Conservation (phyloP, 2,888 invertebrate species). For the Sialis fuliginosa region DNA sequence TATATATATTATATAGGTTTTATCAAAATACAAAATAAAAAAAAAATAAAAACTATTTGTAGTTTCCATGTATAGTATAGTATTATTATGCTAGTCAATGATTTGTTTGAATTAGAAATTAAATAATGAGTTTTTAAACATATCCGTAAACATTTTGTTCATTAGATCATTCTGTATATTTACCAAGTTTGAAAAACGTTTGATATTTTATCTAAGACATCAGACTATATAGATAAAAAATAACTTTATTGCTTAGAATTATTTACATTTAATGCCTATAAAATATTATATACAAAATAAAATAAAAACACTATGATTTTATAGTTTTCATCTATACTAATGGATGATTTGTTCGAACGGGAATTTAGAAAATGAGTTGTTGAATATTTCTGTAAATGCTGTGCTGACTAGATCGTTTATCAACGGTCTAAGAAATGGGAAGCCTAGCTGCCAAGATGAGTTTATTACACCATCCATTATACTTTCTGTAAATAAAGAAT, state of each 20-base stretch:
- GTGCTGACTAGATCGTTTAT: constrained; percentile 71
- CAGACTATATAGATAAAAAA: too few species aligned
- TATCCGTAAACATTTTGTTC: too few species aligned
- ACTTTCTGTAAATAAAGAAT: constrained; percentile 31
- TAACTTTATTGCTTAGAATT: not conserved
- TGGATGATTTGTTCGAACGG: constrained; percentile 45
- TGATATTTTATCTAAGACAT: too few species aligned
- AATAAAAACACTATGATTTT: not conserved
- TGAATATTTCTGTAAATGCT: constrained; percentile 70
- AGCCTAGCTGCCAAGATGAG: constrained; percentile 63
- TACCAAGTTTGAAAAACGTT: too few species aligned
- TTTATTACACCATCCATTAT: constrained; percentile 63
- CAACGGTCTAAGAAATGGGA: constrained; percentile 52
- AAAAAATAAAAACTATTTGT: too few species aligned
- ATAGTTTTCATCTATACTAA: not conserved
- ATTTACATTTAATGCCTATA: not conserved
- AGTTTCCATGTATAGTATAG: too few species aligned
- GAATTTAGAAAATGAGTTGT: constrained; percentile 53
- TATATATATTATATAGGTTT: too few species aligned
- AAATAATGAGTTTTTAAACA: too few species aligned
- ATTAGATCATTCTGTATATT: too few species aligned
- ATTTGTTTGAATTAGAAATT: too few species aligned
- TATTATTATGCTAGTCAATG: too few species aligned
- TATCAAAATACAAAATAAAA: too few species aligned
- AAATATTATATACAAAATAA: not conserved